Evolutionary conservation across 2,797 vertebrate species (phyloP).

Genomic region (Molossus molossus): DNA sequence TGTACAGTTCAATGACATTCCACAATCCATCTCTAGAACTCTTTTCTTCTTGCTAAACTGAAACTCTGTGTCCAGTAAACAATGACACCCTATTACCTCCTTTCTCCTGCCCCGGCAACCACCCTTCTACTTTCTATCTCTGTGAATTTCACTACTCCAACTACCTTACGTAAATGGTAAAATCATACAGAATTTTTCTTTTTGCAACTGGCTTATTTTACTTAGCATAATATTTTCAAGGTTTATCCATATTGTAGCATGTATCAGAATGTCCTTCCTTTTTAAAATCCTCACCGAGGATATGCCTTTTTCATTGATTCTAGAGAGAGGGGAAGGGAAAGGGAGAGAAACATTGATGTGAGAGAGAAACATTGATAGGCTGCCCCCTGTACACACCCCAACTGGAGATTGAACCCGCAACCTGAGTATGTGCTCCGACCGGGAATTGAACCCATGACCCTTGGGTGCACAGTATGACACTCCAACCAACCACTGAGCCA

Average conservation of each 20-base stretch:
- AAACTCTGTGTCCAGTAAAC: not conserved
- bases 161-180: not conserved
- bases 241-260: not conserved
- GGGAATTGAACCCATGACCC: not conserved
- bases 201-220: constrained; percentile 29
- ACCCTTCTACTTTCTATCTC: not conserved
- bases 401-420: not conserved
- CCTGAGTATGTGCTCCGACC: not conserved
- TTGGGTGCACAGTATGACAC: not conserved
- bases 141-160: not conserved
- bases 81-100: not conserved
- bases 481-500: not conserved
- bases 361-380: not conserved
- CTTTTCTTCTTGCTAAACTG: constrained; percentile 33
- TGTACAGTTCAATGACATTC: not conserved
- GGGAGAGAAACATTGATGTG: not conserved
- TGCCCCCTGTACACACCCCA: not conserved
- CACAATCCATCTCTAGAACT: not conserved
- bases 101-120: not conserved
- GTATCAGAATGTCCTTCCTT: not conserved
- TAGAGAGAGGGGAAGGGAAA: not conserved
- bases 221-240: not conserved
- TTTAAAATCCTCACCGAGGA: not conserved
- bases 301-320: not conserved
- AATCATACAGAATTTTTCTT: constrained; percentile 16